These are phyloP conservation scores for Neopelma chrysocephalum DNA, from an alignment of 2,797 vertebrate species.

Conservation along the genomic window DNA sequence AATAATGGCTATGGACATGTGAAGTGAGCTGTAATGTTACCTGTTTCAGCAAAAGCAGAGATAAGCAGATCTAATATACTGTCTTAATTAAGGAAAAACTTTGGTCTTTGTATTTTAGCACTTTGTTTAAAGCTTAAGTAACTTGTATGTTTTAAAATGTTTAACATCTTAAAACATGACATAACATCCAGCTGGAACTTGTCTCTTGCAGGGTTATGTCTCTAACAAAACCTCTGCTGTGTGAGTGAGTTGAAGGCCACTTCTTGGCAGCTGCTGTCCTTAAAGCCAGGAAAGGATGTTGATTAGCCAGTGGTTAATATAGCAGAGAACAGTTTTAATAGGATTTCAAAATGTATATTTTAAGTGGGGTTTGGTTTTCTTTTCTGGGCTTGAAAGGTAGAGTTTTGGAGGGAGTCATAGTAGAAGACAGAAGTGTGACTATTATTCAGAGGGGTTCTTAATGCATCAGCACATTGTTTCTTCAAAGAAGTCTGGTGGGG, in stretches of 20 bases:
- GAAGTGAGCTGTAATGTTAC: not conserved
- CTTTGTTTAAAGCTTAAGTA: not conserved
- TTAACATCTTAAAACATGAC: not conserved
- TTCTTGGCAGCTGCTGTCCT: not conserved
- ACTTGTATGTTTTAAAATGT: not conserved
- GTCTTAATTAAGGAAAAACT: not conserved
- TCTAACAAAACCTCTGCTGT: not conserved
- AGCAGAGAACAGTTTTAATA: not conserved
- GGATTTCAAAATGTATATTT: not conserved
- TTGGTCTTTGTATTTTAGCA: not conserved
- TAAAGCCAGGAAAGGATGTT: not conserved
- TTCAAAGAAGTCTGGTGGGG: not conserved
- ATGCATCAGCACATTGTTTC: not conserved
- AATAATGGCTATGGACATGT: not conserved
- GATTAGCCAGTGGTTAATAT: not conserved
- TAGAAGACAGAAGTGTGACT: not conserved
- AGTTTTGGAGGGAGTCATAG: not conserved
- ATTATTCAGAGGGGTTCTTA: not conserved
- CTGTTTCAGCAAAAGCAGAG: not conserved
- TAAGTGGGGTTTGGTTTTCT: not conserved
- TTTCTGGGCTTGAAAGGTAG: not conserved
- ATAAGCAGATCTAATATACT: not conserved
- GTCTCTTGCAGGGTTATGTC: not conserved
- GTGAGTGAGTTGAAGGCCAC: not conserved
- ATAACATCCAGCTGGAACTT: not conserved